Conservation (phyloP, 2,888 invertebrate species). For the Drosophila eohydei region DNA sequence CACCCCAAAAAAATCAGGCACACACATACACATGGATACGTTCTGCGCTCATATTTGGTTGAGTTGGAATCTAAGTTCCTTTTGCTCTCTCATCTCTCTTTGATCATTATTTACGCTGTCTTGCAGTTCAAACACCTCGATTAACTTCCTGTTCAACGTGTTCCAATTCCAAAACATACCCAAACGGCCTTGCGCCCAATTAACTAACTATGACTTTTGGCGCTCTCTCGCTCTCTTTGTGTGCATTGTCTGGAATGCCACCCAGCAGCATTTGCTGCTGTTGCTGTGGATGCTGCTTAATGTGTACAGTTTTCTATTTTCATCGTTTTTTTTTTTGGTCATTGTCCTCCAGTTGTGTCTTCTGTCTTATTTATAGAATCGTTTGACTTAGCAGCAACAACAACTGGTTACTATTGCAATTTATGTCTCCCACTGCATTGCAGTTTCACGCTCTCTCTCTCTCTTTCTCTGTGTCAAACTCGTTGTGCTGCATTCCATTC, state of each 20-base stretch:
- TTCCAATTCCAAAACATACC: constrained; percentile 65
- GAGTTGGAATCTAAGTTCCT: constrained; percentile 16
- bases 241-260: constrained; percentile 54
- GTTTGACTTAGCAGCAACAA: constrained; percentile 38
- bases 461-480: constrained; percentile 52
- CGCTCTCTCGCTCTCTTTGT: constrained; percentile 10
- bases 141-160: constrained; percentile 56
- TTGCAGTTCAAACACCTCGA: constrained; percentile 58
- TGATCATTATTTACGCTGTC: constrained; percentile 7
- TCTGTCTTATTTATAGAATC: constrained; percentile 57
- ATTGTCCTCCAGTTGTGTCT: constrained; percentile 60
- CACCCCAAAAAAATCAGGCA: neutral
- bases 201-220: constrained; percentile 51
- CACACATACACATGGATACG: neutral
- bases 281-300: constrained; percentile 8
- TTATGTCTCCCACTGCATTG: constrained; percentile 48
- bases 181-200: constrained; percentile 73
- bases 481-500: constrained; percentile 71
- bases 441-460: constrained; percentile 11
- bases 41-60: neutral
- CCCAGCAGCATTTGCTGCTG: constrained; percentile 43
- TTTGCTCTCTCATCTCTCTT: constrained; percentile 13
- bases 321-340: constrained; percentile 54
- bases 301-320: constrained; percentile 59
- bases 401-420: constrained; percentile 64